A percentile compares a stretch with the other conserved stretches of the same genome.
Evolutionary conservation across 2,888 invertebrate species (phyloP).

Genomic region (Schizotus pectinicornis): DNA sequence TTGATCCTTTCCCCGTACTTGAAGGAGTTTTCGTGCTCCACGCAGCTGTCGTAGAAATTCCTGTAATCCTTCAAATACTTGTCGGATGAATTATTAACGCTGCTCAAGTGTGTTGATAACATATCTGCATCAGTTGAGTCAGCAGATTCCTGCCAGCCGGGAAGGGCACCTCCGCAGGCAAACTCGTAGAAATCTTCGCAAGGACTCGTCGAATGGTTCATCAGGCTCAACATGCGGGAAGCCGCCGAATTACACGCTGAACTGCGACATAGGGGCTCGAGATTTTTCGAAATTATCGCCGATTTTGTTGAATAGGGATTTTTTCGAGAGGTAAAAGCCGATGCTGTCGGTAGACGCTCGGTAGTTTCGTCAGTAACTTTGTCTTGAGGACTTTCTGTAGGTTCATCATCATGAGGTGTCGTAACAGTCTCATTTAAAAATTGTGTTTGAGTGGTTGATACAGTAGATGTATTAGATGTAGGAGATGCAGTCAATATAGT

Average conservation of each 20-base stretch:
- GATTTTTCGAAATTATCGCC: not conserved
- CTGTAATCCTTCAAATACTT: constrained; percentile 31
- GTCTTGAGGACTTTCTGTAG: too few species aligned
- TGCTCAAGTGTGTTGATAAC: constrained; percentile 1
- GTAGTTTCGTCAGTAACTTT: not conserved
- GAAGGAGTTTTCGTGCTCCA: constrained; percentile 40
- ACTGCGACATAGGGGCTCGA: constrained; percentile 21
- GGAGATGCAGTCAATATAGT: too few species aligned
- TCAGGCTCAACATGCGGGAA: constrained; percentile 42
- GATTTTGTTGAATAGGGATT: not conserved
- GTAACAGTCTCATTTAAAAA: too few species aligned
- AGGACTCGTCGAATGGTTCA: constrained; percentile 40
- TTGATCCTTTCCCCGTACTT: constrained; percentile 37
- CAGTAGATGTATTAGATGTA: not conserved
- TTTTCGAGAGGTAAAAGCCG: not conserved
- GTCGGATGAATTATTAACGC: constrained; percentile 1
- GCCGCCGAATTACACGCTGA: constrained; percentile 38
- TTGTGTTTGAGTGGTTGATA: not conserved
- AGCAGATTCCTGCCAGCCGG: constrained; percentile 4
- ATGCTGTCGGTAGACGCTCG: not conserved
- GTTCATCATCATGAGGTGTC: not conserved
- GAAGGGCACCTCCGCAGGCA: constrained; percentile 41
- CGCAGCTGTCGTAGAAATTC: constrained; percentile 43
- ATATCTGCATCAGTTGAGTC: constrained; percentile 3
- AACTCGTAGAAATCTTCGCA: constrained; percentile 49